Base-by-base conservation (phyloP, 2,797 vertebrate genomes). In the Fistularia tabacaria region DNA sequence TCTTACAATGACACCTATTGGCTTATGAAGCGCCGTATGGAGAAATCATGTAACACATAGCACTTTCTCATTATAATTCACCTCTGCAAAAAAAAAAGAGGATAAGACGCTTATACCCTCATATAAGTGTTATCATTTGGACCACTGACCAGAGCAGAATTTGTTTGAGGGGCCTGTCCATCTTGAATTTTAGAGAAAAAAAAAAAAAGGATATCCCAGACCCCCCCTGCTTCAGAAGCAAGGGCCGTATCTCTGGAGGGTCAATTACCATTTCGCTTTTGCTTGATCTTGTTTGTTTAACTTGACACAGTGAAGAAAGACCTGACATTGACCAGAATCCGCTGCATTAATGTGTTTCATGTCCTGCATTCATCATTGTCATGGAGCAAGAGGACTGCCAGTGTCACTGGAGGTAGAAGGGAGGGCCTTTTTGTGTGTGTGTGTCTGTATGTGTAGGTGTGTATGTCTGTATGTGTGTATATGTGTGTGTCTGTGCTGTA, bases 241-340 rank as follows among this genome's bases (percentile, higher is more conserved):
- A 85, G 62, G 86, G 89, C 88, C 87, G 91, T 91, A 93, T 96
- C 93, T 95, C 92, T 64, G 86, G 91, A 92, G 93, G 93, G 91
- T 93, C 92, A 94, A 94, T 97, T 95, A 96, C 91, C 92, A 93
- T 94, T 58, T 90, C 91, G 82, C 92, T 91, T 84, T 91, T 85
- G 91, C 90, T 94, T 94, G 89, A 94, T 96, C 93, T 94, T 98
- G 94, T 98, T 98, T 97, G 96, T 98, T 96, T 94, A 97, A 94
- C 92, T 95, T 95, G 96, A 98, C 95, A 96, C 91, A 84, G 92
- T 91, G 94, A 94, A 94, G 93, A 97, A 97, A 97, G 91, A 92
- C 90, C 91, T 93, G 93, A 94, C 95, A 96, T 87, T 94, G 94
- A 96, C 92, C 94, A 93, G 94, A 93, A 93, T 93, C 91, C 83